Base-by-base conservation (phyloP, 2,888 invertebrate genomes). In the Magallana nippona region DNA sequence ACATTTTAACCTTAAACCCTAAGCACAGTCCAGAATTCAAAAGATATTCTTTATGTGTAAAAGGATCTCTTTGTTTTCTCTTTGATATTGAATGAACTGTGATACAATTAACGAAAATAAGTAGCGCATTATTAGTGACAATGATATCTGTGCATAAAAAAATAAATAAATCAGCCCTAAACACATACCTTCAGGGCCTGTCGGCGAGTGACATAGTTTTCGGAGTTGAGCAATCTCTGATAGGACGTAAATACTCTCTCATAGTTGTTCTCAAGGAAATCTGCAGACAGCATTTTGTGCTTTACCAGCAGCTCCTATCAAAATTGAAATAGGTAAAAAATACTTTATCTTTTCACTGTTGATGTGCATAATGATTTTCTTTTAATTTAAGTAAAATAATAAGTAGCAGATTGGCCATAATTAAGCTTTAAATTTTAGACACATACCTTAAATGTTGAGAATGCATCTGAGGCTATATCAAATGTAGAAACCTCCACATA, bases 381-480 rank as follows among this genome's bases (percentile, higher is more conserved):
- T 44, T 44, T 5, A 44, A 44, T 44, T 44, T 8, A 44, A 44
- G 3, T 44, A 44, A 44, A 44, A 44, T 8, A 44, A 8, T 44
- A 44, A 44, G 8, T 44, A 44, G 8, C 44, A 44, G 44, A 44
- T 44, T 44, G 11, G 19, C 8, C 22, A 79, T 19, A 56, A 19
- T 79, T n/a, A 10, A 11, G 55, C 17, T 0, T 78, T 32, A 55
- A 13, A 60, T 27, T 8, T 19, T 19, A 27, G 57, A 22, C 3
- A 11, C 79, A 82, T 94, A 98, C 98, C 97, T 99, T 99, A 96
- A 99, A 99, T 91, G 99, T 99, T 94, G 99, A 98, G 96, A 99
- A 99, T 95, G 99, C 99, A 96, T 99, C 99, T 90, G 99, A 99
- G 94, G 99, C 99, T 94, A 99, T 99, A 96, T 99, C 99, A 96